Conservation (phyloP, 2,113 vertebrate genomes). For the Drymodes brunneopygia region DNA sequence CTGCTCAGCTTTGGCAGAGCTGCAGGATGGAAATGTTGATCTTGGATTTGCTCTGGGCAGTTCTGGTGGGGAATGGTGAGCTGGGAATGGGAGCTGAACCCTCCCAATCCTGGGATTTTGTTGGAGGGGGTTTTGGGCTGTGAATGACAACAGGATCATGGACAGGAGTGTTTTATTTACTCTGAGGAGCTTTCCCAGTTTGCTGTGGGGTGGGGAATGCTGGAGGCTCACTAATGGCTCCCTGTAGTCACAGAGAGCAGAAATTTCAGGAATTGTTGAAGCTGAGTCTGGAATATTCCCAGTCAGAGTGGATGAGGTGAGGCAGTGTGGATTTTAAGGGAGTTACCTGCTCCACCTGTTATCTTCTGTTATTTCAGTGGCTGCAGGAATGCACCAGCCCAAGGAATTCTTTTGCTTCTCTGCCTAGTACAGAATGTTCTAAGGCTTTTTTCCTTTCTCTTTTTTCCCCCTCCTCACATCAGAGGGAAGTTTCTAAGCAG, state of each 20-base stretch:
- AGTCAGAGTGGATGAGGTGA: not conserved
- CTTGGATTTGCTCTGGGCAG: not conserved
- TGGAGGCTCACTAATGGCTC: rapidly evolving
- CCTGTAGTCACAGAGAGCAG: not conserved
- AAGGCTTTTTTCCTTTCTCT: not conserved
- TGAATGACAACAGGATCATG: rapidly evolving
- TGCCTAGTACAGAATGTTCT: not conserved
- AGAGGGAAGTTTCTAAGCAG: not conserved
- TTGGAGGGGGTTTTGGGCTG: not conserved
- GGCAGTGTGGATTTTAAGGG: not conserved
- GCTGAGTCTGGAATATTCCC: not conserved
- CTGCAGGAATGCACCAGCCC: not conserved
- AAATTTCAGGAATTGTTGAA: not conserved
- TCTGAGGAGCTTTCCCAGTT: not conserved
- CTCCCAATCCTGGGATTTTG: rapidly evolving
- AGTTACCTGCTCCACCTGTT: not conserved
- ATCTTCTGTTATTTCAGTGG: not conserved
- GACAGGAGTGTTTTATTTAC: rapidly evolving
- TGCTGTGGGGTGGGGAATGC: rapidly evolving
- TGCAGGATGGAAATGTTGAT: not conserved
- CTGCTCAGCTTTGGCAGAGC: not conserved
- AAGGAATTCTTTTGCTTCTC: not conserved
- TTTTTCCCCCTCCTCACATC: not conserved
- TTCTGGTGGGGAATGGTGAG: not conserved
- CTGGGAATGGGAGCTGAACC: not conserved